Evolutionary conservation across 1,140 invertebrate genomes (phyloP).

Genomic region (Trinorchestia longiramus): DNA sequence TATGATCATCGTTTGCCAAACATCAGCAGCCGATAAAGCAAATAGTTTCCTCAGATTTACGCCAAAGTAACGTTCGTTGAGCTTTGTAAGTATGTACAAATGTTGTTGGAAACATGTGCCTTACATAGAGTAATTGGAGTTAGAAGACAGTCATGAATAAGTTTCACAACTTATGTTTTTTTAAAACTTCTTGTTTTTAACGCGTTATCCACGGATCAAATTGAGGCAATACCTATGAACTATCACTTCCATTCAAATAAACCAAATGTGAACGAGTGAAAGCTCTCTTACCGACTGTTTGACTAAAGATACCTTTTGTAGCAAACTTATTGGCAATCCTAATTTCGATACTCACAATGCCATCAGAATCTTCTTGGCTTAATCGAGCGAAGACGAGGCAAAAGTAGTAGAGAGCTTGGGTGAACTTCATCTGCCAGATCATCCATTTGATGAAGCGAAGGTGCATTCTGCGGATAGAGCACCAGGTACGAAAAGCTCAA

Average conservation of each 20-base stretch:
- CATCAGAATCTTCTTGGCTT: conserved; percentile 38
- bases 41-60: background rate
- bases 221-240: background rate
- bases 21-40: background rate
- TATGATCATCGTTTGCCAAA: background rate
- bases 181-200: background rate
- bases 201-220: background rate
- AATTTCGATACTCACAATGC: background rate
- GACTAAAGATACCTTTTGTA: background rate
- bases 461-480: background rate
- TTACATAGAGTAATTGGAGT: no score
- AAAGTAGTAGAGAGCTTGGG: conserved; percentile 60
- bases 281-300: background rate
- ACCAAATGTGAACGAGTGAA: background rate
- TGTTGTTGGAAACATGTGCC: background rate
- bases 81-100: background rate
- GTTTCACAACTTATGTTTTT: no score
- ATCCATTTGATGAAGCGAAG: conserved; percentile 54
- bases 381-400: conserved; percentile 47
- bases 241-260: background rate
- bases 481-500: no score
- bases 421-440: conserved; percentile 59
- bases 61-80: background rate
- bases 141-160: no score
- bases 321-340: background rate